Percentiles rank a stretch among this genome's conserved stretches.
phyloP scores from a whole-genome alignment of 1,140 invertebrate species.

The Pseudomyrmex dendroicus region DNA sequence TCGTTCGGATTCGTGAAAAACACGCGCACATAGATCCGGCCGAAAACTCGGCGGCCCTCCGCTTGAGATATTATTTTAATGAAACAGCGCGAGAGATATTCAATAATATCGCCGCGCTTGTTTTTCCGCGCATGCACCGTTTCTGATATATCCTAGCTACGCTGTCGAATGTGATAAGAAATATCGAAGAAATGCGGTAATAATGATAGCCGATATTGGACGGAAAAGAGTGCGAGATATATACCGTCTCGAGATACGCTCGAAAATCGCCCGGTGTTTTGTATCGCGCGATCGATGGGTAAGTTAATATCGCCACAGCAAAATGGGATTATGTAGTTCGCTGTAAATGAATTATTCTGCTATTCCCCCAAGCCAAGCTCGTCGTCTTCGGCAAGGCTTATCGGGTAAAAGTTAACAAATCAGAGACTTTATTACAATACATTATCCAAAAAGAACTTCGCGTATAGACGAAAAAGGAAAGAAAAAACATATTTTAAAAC shows the following conservation, averaged over 20 bases:
- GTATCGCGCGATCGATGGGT: conserved; percentile 27
- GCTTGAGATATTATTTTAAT: conserved; percentile 60
- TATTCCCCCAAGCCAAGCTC: conserved; percentile 23
- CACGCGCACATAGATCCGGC: background rate
- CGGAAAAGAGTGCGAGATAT: conserved; percentile 27
- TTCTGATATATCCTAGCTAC: conserved; percentile 5
- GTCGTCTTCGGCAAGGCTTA: conserved; percentile 26
- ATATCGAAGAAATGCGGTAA: conserved; percentile 50
- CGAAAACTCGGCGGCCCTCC: background rate
- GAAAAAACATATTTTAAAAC: background rate
- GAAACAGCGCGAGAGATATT: conserved; percentile 35
- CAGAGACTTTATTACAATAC: conserved; percentile 11
- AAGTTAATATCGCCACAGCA: conserved; percentile 33
- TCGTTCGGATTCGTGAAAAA: conserved; percentile 9
- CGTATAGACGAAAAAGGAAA: background rate
- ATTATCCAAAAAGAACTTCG: background rate
- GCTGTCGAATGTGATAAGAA: conserved; percentile 37
- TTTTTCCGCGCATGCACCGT: conserved; percentile 16
- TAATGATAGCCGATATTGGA: conserved; percentile 45
- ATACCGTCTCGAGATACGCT: conserved; percentile 34
- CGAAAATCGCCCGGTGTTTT: conserved; percentile 48
- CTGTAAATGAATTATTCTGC: conserved; percentile 51
- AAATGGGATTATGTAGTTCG: conserved; percentile 51
- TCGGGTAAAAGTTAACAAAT: conserved; percentile 4
- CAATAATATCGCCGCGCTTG: conserved; percentile 40